Percentiles rank a stretch among this genome's conserved stretches.
These are phyloP conservation scores for Hydrolagus affinis DNA, from an alignment of 2,113 vertebrate genomes.

Conservation along the genomic window DNA sequence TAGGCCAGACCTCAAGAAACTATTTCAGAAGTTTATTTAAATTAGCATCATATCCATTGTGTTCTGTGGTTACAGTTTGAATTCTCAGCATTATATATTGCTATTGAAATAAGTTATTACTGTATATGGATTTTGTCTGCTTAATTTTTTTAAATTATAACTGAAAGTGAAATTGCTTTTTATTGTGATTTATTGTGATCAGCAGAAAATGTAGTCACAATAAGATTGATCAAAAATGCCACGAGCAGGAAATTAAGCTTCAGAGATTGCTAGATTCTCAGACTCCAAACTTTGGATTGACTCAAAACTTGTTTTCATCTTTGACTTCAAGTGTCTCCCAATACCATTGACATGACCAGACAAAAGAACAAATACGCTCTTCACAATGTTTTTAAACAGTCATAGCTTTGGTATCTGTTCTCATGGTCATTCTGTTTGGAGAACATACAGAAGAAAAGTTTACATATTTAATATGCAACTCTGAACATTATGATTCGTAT, in stretches of 20 bases:
- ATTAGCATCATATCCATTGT: no score
- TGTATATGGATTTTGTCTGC: no score
- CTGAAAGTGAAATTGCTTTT: no score
- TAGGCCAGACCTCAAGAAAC: not conserved
- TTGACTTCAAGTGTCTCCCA: not conserved
- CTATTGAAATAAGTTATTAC: no score
- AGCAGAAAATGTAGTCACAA: no score
- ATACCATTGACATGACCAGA: not conserved
- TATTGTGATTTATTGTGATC: no score
- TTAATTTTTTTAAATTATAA: no score
- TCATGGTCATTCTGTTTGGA: conserved; percentile 23
- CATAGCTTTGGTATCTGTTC: not conserved
- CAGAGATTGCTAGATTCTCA: not conserved
- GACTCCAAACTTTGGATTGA: not conserved
- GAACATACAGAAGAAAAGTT: not conserved
- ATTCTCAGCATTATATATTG: no score
- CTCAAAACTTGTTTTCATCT: not conserved
- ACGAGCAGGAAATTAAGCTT: conserved; percentile 2
- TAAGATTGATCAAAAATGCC: no score
- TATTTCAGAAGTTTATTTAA: no score
- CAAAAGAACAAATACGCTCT: conserved; percentile 17
- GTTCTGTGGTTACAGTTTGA: no score
- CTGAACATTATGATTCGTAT: not conserved
- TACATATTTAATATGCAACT: not conserved
- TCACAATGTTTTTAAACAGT: conserved; percentile 1